phyloP scores from a whole-genome alignment of 2,797 vertebrate genomes.

The Pantherophis alleghaniensis region DNA sequence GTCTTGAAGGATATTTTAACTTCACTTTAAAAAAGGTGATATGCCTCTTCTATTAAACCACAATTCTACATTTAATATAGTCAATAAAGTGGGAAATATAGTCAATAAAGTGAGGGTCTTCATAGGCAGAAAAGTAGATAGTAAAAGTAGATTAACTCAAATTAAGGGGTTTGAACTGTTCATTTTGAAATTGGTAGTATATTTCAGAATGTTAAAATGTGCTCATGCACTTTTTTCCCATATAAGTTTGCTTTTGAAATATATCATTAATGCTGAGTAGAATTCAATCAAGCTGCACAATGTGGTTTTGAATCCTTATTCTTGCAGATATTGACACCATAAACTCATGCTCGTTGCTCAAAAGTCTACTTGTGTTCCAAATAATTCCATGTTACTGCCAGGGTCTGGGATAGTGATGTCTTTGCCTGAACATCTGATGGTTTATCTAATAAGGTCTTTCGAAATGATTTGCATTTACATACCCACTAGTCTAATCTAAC shows the following conservation, averaged over 20 bases:
- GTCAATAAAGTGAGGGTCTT: not conserved
- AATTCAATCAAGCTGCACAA: not conserved
- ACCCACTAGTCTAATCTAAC: not conserved
- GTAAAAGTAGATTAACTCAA: not conserved
- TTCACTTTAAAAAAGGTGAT: not conserved
- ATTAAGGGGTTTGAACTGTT: not conserved
- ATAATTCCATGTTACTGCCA: not conserved
- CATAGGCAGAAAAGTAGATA: not conserved
- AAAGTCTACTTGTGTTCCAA: not conserved
- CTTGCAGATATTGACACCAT: not conserved
- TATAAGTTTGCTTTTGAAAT: not conserved
- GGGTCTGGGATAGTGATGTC: too few species aligned
- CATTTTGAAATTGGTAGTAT: not conserved
- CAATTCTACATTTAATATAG: not conserved
- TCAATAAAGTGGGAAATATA: not conserved
- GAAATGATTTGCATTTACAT: not conserved
- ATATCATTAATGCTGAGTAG: not conserved
- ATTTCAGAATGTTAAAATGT: not conserved
- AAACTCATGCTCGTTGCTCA: not conserved
- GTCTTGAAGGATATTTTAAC: not conserved
- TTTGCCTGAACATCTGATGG: not conserved
- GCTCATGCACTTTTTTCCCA: not conserved
- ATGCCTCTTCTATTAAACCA: not conserved
- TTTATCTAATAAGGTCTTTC: not conserved
- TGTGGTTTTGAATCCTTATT: not conserved